Percentiles rank a stretch among this genome's conserved stretches.
These are phyloP conservation scores for Papilio dardanus DNA, from an alignment of 1,140 invertebrate genomes.

Conservation along the genomic window DNA sequence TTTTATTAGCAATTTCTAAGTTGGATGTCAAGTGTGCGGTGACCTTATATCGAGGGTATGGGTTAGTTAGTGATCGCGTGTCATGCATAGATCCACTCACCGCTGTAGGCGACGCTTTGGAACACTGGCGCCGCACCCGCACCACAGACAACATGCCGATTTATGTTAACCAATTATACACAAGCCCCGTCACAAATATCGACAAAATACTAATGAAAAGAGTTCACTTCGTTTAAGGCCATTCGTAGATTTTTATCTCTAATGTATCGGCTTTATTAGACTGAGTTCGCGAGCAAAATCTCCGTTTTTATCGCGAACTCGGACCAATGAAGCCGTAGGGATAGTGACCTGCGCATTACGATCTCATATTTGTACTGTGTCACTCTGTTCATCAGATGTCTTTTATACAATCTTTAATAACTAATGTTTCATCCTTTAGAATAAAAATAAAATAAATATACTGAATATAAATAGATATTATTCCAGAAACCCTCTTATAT, in stretches of 20 bases:
- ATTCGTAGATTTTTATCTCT: too few relatives aligned
- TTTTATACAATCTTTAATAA: too few relatives aligned
- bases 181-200: constrained; percentile 48
- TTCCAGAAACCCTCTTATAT: background rate
- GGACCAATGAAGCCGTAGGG: too few relatives aligned
- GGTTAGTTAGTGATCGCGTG: constrained; percentile 55
- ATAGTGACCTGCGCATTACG: too few relatives aligned
- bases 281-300: too few relatives aligned
- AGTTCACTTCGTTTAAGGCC: too few relatives aligned
- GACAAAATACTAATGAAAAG: constrained; percentile 39
- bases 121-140: constrained; percentile 88
- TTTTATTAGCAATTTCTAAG: background rate
- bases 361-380: too few relatives aligned
- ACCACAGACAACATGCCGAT: constrained; percentile 81
- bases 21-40: background rate
- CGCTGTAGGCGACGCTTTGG: constrained; percentile 96
- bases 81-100: constrained; percentile 87
- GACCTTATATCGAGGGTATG: constrained; percentile 5
- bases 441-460: too few relatives aligned
- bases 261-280: too few relatives aligned
- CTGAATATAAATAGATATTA: background rate
- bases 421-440: too few relatives aligned
- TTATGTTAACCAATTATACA: constrained; percentile 58
- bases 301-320: too few relatives aligned
- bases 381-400: too few relatives aligned